Conservation (phyloP, 2,113 vertebrate species). For the Oplegnathus fasciatus region DNA sequence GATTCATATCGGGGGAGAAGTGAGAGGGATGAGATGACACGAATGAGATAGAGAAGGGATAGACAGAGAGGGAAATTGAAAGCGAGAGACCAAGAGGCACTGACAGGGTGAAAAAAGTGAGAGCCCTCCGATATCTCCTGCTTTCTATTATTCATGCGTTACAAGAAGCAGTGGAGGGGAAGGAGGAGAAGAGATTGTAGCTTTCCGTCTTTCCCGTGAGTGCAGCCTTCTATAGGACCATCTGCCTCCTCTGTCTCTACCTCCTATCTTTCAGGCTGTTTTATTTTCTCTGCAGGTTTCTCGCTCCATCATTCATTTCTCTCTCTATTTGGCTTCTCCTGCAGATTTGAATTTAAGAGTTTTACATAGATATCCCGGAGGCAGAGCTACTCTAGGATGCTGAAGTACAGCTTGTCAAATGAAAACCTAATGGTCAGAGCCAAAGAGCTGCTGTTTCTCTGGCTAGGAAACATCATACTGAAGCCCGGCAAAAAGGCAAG, state of each 20-base stretch:
- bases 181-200: constrained; percentile 19
- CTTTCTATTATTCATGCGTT: constrained; percentile 72
- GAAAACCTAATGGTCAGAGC: background rate
- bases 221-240: background rate
- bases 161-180: constrained; percentile 44
- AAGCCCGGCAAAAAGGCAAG: background rate
- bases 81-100: constrained; percentile 4
- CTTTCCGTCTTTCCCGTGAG: constrained; percentile 14
- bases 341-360: constrained; percentile 3
- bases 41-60: background rate
- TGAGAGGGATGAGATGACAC: background rate
- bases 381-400: background rate
- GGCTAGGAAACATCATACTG: background rate
- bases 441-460: background rate
- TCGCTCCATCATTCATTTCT: background rate
- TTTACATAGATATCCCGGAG: background rate
- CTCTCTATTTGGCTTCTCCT: background rate
- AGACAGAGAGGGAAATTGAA: background rate
- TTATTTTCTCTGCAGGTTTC: background rate
- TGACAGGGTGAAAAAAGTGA: constrained; percentile 33
- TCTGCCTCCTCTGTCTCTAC: background rate
- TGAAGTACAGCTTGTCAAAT: background rate
- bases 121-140: constrained; percentile 27
- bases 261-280: background rate
- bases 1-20: background rate